Percentiles rank a stretch among this genome's conserved stretches.
Evolutionary conservation across 2,888 invertebrate genomes (phyloP).

Genomic region (Eupeodes luniger): DNA sequence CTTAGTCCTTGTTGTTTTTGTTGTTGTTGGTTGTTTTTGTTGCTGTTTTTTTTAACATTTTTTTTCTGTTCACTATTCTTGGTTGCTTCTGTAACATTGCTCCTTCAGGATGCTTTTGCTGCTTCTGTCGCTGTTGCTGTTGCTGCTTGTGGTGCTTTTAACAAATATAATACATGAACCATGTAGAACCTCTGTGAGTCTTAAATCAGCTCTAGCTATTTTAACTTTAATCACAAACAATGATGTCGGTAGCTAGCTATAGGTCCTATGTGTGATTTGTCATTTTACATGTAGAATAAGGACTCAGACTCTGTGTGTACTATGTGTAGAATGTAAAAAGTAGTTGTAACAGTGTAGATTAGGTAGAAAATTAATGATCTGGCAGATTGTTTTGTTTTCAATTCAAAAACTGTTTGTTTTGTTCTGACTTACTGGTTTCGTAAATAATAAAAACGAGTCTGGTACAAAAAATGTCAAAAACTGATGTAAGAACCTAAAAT

Average conservation of each 20-base stretch:
- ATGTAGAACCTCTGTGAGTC: conserved; percentile 40
- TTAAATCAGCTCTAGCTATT: conserved; percentile 37
- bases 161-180: conserved; percentile 55
- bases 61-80: conserved; percentile 17
- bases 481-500: no score
- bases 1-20: conserved; percentile 45
- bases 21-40: background rate
- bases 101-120: conserved; percentile 46
- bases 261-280: conserved; percentile 42
- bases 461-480: no score
- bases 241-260: conserved; percentile 5
- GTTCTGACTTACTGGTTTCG: no score
- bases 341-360: background rate
- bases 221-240: conserved; percentile 52
- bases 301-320: background rate
- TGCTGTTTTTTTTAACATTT: background rate
- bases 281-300: conserved; percentile 37
- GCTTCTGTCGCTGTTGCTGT: background rate
- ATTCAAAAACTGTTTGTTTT: background rate
- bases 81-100: conserved; percentile 45
- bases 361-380: conserved; percentile 15
- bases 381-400: background rate
- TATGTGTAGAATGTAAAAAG: background rate
- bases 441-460: no score
- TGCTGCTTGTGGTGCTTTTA: conserved; percentile 36